These are phyloP conservation scores for Nothobranchius kuhntae DNA, from an alignment of 2,113 vertebrate genomes.

Conservation along the genomic window DNA sequence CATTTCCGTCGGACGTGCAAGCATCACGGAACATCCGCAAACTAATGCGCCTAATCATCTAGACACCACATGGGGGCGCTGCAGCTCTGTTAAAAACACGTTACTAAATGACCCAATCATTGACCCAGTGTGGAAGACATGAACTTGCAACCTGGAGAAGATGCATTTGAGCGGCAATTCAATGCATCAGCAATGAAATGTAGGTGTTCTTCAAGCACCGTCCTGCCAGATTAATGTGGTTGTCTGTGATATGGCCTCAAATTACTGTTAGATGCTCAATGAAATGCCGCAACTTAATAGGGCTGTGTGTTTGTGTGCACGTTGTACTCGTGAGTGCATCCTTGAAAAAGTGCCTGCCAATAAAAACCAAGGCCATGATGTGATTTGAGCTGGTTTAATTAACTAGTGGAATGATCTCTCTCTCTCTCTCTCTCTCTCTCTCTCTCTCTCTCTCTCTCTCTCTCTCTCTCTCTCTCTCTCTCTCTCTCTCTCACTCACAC, in stretches of 20 bases:
- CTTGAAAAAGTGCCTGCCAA: slow-evolving; percentile 58
- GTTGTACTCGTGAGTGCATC: slow-evolving; percentile 43
- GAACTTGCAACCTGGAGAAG: not conserved
- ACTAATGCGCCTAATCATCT: too few relatives aligned
- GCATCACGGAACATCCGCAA: too few relatives aligned
- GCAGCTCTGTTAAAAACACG: too few relatives aligned
- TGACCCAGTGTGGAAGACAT: too few relatives aligned
- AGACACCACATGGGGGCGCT: too few relatives aligned
- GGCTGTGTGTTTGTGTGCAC: slow-evolving; percentile 21
- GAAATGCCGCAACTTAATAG: slow-evolving; percentile 53
- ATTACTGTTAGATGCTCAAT: slow-evolving; percentile 74
- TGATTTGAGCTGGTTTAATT: slow-evolving; percentile 60
- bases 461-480: slow-evolving; percentile 16
- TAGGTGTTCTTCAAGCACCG: slow-evolving; percentile 67
- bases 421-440: not conserved
- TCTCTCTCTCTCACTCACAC: slow-evolving; percentile 26
- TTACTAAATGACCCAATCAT: too few relatives aligned
- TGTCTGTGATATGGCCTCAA: slow-evolving; percentile 65
- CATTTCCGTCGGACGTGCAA: too few relatives aligned
- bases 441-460: slow-evolving; percentile 14
- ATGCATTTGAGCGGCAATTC: slow-evolving; percentile 67
- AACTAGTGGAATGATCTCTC: slow-evolving; percentile 44
- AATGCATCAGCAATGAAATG: slow-evolving; percentile 69
- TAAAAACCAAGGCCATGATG: slow-evolving; percentile 62
- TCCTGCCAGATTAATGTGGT: slow-evolving; percentile 68